These are phyloP conservation scores for Misgurnus anguillicaudatus DNA, from an alignment of 2,113 vertebrate species.

Conservation along the genomic window DNA sequence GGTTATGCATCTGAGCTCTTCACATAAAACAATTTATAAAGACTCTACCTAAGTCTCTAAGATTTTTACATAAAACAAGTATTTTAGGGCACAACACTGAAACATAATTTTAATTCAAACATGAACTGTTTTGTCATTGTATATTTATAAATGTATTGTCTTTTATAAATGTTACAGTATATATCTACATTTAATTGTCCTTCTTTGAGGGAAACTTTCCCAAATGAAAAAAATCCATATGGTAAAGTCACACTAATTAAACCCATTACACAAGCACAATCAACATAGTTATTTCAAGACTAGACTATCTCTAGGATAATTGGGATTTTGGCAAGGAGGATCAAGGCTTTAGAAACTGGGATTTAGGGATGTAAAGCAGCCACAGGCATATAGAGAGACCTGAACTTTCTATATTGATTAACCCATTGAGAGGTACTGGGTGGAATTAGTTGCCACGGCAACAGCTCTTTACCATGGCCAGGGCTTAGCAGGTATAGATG, in stretches of 20 bases:
- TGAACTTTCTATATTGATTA: slow-evolving; percentile 52
- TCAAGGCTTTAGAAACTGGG: slow-evolving; percentile 10
- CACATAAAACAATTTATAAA: too few relatives aligned
- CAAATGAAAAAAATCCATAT: slow-evolving; percentile 17
- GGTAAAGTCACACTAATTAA: slow-evolving; percentile 29
- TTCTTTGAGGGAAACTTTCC: background rate
- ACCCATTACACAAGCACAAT: slow-evolving; percentile 39
- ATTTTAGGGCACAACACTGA: too few relatives aligned
- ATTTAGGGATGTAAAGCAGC: slow-evolving; percentile 15
- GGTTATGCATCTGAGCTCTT: too few relatives aligned
- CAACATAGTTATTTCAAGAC: slow-evolving; percentile 25
- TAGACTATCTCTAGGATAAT: slow-evolving; percentile 12
- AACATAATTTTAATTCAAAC: too few relatives aligned
- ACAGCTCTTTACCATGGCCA: slow-evolving; percentile 28
- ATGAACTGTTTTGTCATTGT: too few relatives aligned
- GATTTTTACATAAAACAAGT: too few relatives aligned
- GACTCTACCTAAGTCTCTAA: too few relatives aligned
- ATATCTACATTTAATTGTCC: too few relatives aligned
- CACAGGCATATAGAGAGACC: slow-evolving; percentile 28
- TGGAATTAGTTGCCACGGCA: slow-evolving; percentile 52
- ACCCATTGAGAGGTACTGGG: slow-evolving; percentile 43
- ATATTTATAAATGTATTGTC: background rate
- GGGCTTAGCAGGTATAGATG: slow-evolving; percentile 29
- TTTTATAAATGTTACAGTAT: too few relatives aligned
- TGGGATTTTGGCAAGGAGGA: slow-evolving; percentile 7